Evolutionary conservation across 2,888 invertebrate species (phyloP), one percentile per base, ranked within the genome.

Genomic region (Fragum sueziense): DNA sequence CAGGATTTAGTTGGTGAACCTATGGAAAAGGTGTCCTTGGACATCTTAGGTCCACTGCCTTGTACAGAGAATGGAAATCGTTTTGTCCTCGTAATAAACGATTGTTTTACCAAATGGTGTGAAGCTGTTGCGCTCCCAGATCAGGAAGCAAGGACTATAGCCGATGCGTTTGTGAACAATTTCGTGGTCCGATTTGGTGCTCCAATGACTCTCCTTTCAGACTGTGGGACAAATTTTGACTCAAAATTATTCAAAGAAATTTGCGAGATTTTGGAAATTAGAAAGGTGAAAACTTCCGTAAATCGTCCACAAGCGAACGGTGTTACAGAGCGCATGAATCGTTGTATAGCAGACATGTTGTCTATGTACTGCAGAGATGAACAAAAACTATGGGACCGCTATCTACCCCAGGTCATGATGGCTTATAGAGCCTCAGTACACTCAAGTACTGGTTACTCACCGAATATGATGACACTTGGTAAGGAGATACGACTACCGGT

Each of bases 331-430:
- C 34, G 74, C 9, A 47, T 57, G 33, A 70, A 57, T 74, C 67
- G 82, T 34, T 89, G 87, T 1, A 59, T 89, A 31, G 57, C 52
- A 9, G 69, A 65, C 22, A 82, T 87, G 79, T 22, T 91, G 9
- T 61, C 72, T 6, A 76, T 84, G 70, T 89, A 85, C 76, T 79
- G 85, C 20, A 57, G 86, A 31, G 54, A 80, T 17, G 54, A 84
- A 27, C 89, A 88, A 34, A 41, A 27, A 14, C 70, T 85, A 41
- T 91, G 90, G 90, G 90, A 91, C 71, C 14, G 79, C 9, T 74
- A 79, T 57, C 52, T 90, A 17, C 81, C 76, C 4, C 77, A 79
- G 47, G 75, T 87, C 0, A 67, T 78, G 9, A 86, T 86, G 74
- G 88, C 86, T 1, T 89, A 88, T 62, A 80, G 88, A 29, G 74